phyloP scores from a whole-genome alignment of 2,113 vertebrate species.

The Ariopsis seemanni region DNA sequence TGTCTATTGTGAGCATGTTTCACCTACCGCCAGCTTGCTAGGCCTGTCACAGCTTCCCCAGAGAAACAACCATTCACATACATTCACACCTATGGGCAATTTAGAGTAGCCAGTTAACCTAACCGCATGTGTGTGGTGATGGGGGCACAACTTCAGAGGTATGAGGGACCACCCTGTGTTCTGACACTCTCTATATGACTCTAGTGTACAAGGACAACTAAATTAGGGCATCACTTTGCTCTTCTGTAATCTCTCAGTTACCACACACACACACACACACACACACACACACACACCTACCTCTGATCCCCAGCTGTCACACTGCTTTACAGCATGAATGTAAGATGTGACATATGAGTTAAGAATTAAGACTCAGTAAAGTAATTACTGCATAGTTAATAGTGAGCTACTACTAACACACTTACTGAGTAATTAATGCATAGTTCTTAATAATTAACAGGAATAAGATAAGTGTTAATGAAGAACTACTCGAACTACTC shows the following conservation, averaged over 20 bases:
- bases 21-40: too few species aligned
- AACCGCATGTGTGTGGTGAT: neutral
- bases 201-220: slow-evolving; percentile 32
- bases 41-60: too few species aligned
- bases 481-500: neutral
- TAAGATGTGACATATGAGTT: too few species aligned
- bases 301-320: slow-evolving; percentile 21
- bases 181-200: slow-evolving; percentile 24
- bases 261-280: slow-evolving; percentile 4
- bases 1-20: too few species aligned
- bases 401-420: neutral
- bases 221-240: slow-evolving; percentile 41
- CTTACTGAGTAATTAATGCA: neutral
- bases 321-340: neutral
- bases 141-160: slow-evolving; percentile 6
- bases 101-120: too few species aligned
- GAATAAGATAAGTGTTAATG: neutral
- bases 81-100: too few species aligned
- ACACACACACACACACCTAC: slow-evolving; percentile 12
- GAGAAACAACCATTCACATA: too few species aligned
- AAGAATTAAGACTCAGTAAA: neutral
- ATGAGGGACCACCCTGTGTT: slow-evolving; percentile 24
- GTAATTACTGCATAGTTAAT: neutral
- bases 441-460: neutral
- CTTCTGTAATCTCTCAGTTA: slow-evolving; percentile 9